These are phyloP conservation scores for Cryptus armator DNA, from an alignment of 2,888 invertebrate genomes.

Conservation along the genomic window DNA sequence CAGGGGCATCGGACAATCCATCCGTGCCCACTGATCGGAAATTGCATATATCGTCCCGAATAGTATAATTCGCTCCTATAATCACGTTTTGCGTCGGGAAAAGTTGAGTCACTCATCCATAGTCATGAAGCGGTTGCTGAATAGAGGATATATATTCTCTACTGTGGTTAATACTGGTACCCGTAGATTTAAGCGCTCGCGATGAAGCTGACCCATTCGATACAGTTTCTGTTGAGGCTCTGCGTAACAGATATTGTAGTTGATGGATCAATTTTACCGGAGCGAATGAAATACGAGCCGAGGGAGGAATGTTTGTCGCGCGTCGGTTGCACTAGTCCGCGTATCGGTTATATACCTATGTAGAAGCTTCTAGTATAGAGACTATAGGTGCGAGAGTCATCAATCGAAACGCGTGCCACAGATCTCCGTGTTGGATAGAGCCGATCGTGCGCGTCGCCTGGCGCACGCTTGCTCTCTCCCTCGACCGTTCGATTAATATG, in stretches of 20 bases:
- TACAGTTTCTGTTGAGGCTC: background rate
- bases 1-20: conserved; percentile 9
- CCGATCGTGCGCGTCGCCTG: conserved; percentile 35
- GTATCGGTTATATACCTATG: conserved; percentile 1
- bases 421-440: conserved; percentile 48
- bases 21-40: conserved; percentile 42
- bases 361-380: background rate
- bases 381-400: conserved; percentile 53
- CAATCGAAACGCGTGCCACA: conserved; percentile 66
- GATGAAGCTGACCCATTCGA: conserved; percentile 17
- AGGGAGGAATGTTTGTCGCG: conserved; percentile 5
- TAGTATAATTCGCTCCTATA: conserved; percentile 57
- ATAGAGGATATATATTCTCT: background rate
- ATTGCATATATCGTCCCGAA: conserved; percentile 45
- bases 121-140: conserved; percentile 52
- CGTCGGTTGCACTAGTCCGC: conserved; percentile 13
- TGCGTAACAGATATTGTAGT: background rate
- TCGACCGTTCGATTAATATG: conserved; percentile 58
- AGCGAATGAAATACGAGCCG: background rate
- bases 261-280: conserved; percentile 35
- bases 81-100: conserved; percentile 57
- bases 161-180: background rate
- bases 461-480: background rate
- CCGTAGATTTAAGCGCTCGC: background rate
- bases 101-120: conserved; percentile 61